These are phyloP conservation scores for Nephrotoma flavescens DNA, from an alignment of 2,888 invertebrate genomes.

Conservation along the genomic window DNA sequence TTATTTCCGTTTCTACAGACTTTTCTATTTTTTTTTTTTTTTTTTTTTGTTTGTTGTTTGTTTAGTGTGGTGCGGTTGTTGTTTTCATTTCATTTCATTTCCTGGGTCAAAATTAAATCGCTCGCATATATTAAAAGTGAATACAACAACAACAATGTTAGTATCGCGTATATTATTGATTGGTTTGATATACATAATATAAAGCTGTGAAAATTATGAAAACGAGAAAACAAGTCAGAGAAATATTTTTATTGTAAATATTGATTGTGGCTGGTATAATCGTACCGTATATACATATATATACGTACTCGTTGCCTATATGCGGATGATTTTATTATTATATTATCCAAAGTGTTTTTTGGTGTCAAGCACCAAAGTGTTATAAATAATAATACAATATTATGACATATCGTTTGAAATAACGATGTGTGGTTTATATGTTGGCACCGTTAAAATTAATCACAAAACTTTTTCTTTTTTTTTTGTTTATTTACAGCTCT, in stretches of 20 bases:
- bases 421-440: not conserved
- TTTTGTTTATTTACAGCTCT: slow-evolving; percentile 52
- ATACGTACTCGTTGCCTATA: not conserved
- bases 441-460: not conserved
- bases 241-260: not conserved
- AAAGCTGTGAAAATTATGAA: not conserved
- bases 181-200: not conserved
- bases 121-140: not conserved
- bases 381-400: not conserved
- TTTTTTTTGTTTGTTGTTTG: too few relatives aligned
- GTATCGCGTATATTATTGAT: not conserved
- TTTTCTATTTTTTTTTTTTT: not conserved
- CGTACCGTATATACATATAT: not conserved
- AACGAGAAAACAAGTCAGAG: not conserved
- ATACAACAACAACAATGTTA: not conserved
- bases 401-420: not conserved
- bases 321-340: not conserved
- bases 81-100: not conserved
- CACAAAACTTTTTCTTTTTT: not conserved
- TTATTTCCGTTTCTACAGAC: not conserved
- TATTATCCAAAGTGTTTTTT: not conserved
- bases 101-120: not conserved
- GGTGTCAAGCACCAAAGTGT: not conserved
- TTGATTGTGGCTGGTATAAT: not conserved
- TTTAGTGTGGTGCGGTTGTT: not conserved